Evolutionary conservation across 2,888 invertebrate genomes (phyloP).

Genomic region (Dryomyza anilis): DNA sequence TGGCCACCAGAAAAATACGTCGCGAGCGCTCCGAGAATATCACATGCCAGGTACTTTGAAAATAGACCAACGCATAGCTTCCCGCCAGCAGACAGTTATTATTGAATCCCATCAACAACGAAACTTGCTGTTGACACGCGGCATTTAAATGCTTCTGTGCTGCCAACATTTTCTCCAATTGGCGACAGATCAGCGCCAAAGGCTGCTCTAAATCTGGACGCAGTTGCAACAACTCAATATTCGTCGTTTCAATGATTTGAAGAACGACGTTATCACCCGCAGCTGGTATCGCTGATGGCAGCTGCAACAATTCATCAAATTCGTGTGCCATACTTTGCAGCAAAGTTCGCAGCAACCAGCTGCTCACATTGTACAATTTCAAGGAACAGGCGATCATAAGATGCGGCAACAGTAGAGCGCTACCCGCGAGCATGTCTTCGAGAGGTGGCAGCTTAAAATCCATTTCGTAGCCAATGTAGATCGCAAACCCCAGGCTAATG

Average conservation of each 20-base stretch:
- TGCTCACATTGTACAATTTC: slow-evolving; percentile 35
- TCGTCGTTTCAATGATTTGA: background rate
- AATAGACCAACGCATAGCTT: slow-evolving; percentile 44
- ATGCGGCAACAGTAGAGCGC: slow-evolving; percentile 53
- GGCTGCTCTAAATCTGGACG: background rate
- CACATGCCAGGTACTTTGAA: slow-evolving; percentile 45
- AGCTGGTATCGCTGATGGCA: background rate
- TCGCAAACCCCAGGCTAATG: slow-evolving; percentile 38
- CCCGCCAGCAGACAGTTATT: slow-evolving; percentile 49
- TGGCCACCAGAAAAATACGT: slow-evolving; percentile 48
- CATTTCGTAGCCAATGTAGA: slow-evolving; percentile 52
- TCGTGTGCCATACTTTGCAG: slow-evolving; percentile 33
- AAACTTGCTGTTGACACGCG: slow-evolving; percentile 42
- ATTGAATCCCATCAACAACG: slow-evolving; percentile 44
- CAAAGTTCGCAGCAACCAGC: slow-evolving; percentile 43
- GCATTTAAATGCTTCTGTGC: slow-evolving; percentile 33
- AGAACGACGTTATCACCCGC: background rate
- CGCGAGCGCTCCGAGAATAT: slow-evolving; percentile 43
- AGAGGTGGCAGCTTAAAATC: slow-evolving; percentile 50
- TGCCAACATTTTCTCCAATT: slow-evolving; percentile 36
- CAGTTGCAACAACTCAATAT: background rate
- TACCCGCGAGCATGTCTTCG: slow-evolving; percentile 44
- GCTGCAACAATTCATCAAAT: slow-evolving; percentile 28
- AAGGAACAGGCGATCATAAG: slow-evolving; percentile 43
- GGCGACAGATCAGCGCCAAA: slow-evolving; percentile 27